phyloP scores from a whole-genome alignment of 2,797 vertebrate species.

The Arvicola amphibius region DNA sequence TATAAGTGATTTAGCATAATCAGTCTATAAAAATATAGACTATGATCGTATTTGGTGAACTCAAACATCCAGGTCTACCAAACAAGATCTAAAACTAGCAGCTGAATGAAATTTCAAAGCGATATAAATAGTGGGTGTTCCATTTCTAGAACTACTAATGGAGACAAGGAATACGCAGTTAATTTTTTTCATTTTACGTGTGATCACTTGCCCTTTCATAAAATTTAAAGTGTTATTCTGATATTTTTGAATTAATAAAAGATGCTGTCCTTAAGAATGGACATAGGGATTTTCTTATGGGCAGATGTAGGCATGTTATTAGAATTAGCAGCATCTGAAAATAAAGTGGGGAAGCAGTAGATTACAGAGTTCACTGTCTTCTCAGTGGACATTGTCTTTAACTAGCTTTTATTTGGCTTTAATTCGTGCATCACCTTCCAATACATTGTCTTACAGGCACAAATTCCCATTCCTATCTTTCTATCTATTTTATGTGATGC shows the following conservation, averaged over 20 bases:
- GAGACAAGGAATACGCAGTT: not conserved
- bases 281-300: not conserved
- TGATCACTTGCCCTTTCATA: not conserved
- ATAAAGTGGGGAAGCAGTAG: not conserved
- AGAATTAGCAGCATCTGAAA: not conserved
- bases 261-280: not conserved
- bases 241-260: not conserved
- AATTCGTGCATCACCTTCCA: not conserved
- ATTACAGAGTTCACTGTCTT: not conserved
- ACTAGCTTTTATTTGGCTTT: not conserved
- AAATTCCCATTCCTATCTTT: not conserved
- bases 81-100: not conserved
- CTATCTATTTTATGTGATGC: not conserved
- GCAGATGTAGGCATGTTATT: not conserved
- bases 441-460: not conserved
- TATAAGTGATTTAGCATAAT: conserved; percentile 8
- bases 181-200: not conserved
- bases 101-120: not conserved
- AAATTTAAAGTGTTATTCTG: not conserved
- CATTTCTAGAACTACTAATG: conserved; percentile 22
- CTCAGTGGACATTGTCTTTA: not conserved
- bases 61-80: not conserved
- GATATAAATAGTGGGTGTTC: not conserved
- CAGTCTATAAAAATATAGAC: not conserved
- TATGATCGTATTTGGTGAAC: not conserved